Evolutionary conservation across 1,140 invertebrate genomes (phyloP).

Genomic region (Glossosoma conforme): DNA sequence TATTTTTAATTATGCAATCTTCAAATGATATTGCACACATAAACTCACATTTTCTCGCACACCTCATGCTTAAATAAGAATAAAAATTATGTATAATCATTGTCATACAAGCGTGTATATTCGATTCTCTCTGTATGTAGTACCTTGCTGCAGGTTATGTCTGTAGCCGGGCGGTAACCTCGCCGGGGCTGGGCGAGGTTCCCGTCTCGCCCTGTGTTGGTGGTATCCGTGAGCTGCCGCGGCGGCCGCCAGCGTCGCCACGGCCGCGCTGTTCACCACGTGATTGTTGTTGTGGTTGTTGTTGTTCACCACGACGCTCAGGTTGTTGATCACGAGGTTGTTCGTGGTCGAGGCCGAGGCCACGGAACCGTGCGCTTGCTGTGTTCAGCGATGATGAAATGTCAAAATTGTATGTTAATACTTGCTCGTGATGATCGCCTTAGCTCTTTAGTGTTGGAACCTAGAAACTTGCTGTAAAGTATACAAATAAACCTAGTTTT

Average conservation of each 20-base stretch:
- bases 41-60: too few species aligned
- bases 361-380: constrained; percentile 23
- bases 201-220: constrained; percentile 42
- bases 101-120: too few species aligned
- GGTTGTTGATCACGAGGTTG: constrained; percentile 50
- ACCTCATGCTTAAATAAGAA: too few species aligned
- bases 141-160: constrained; percentile 49
- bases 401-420: too few species aligned
- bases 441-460: too few species aligned
- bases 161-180: constrained; percentile 44
- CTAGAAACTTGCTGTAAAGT: too few species aligned
- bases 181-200: constrained; percentile 28
- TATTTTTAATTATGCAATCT: too few species aligned
- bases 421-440: too few species aligned
- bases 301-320: constrained; percentile 51
- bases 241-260: constrained; percentile 45
- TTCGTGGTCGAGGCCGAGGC: constrained; percentile 48
- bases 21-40: too few species aligned
- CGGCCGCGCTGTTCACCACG: constrained; percentile 48
- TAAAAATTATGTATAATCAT: too few species aligned
- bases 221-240: constrained; percentile 45
- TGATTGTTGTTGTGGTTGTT: constrained; percentile 53
- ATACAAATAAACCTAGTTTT: too few species aligned
- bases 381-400: too few species aligned
- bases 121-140: constrained; percentile 9